Conservation (phyloP, 64 coral and sea anemone genomes). For the Stichodactyla mertensii region DNA sequence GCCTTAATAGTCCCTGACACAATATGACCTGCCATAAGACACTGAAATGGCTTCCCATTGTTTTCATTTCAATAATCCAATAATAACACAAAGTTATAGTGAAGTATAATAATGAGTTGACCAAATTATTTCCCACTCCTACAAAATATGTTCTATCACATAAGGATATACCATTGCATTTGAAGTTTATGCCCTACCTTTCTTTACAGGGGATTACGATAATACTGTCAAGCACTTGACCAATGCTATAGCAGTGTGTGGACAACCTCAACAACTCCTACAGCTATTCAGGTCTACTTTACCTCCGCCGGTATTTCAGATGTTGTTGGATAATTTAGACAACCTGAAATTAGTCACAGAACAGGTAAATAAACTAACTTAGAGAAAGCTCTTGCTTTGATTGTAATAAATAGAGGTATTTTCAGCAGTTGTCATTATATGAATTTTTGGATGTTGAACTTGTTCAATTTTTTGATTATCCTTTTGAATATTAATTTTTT, state of each 20-base stretch:
- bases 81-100: no score
- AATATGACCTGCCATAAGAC: no score
- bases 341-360: constrained; percentile 14
- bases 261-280: constrained; percentile 90
- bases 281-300: constrained; percentile 81
- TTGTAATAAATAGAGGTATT: background rate
- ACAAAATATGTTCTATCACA: no score
- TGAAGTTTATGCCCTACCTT: background rate
- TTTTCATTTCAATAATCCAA: no score
- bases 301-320: constrained; percentile 69
- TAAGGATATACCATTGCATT: background rate
- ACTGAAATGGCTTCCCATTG: no score
- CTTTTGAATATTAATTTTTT: no score
- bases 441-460: no score
- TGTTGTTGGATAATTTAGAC: constrained; percentile 72
- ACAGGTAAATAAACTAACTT: background rate
- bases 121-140: no score
- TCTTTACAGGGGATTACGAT: constrained; percentile 65
- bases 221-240: constrained; percentile 80
- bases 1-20: no score
- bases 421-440: no score
- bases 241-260: constrained; percentile 88
- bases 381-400: background rate
- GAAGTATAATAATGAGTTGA: no score
- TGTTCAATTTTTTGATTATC: no score